phyloP scores from a whole-genome alignment of 1,140 invertebrate genomes.

The Goniozus legneri region DNA sequence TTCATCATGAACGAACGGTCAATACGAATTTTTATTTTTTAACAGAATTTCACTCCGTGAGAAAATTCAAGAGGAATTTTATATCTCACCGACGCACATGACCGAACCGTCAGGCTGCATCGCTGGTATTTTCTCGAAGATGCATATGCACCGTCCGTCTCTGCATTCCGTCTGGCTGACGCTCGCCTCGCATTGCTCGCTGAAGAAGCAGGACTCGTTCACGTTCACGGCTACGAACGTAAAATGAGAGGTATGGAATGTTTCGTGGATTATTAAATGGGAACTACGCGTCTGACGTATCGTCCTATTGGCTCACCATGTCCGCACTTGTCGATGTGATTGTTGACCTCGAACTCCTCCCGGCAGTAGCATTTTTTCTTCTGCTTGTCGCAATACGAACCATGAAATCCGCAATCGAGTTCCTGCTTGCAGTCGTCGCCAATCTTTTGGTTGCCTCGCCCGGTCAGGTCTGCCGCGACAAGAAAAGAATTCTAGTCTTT shows the following conservation, averaged over 20 bases:
- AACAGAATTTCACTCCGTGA: too few species aligned
- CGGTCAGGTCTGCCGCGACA: slow-evolving; percentile 52
- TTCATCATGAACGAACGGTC: too few species aligned
- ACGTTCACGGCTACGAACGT: slow-evolving; percentile 67
- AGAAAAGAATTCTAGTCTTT: too few species aligned
- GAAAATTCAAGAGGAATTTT: neutral
- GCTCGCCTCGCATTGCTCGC: slow-evolving; percentile 72
- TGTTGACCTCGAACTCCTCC: slow-evolving; percentile 67
- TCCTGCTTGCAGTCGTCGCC: slow-evolving; percentile 69
- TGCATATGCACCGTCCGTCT: slow-evolving; percentile 71
- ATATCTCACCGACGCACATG: slow-evolving; percentile 66
- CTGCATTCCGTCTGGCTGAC: slow-evolving; percentile 72
- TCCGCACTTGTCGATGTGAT: slow-evolving; percentile 82
- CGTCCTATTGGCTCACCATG: slow-evolving; percentile 60
- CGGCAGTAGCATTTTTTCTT: slow-evolving; percentile 69
- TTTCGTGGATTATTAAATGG: neutral
- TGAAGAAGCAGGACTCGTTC: slow-evolving; percentile 77
- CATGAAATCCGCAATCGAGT: slow-evolving; percentile 68
- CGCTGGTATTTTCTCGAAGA: slow-evolving; percentile 70
- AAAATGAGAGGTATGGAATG: neutral
- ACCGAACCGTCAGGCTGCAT: slow-evolving; percentile 63
- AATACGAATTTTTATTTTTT: too few species aligned
- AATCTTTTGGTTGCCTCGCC: slow-evolving; percentile 60
- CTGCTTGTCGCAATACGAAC: slow-evolving; percentile 66
- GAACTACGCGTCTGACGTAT: neutral